Evolutionary conservation across 2,888 invertebrate genomes (phyloP), one percentile per base, ranked within the genome.

Genomic region (Dryococelus australis): DNA sequence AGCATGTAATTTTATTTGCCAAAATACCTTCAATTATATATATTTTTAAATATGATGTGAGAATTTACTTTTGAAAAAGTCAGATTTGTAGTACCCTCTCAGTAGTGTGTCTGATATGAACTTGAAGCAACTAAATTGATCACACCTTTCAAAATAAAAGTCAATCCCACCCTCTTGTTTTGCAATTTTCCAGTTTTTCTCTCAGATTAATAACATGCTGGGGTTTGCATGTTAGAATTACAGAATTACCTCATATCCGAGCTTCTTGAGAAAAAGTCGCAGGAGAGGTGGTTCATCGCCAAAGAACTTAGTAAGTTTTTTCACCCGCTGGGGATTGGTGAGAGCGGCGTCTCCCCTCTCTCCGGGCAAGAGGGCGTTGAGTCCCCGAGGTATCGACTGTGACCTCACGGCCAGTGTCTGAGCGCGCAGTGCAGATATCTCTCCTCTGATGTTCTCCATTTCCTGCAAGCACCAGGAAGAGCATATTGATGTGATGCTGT

Each of bases 261-360:
- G 94, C 93, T 97, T 97, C 93, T 97, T 96, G 87, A 98, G 94
- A 93, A 98, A 98, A 88, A 98, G 94, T 92, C 98, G 94, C 93
- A 98, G 95, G 89, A 98, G 94, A 16, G 98, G 98, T 51, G 98
- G 98, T 92, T 98, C 98, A 92, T 97, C 97, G 43, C 98, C 98
- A 93, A 98, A 98, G 94, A 98, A 98, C 94, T 97, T 97, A 88
- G 97, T 98, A 89, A 98, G 94, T 90, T 98, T 96, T 92, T 97
- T 97, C 28, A 98, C 97, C 88, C 97, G 94, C 89, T 96, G 96
- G 0, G 98, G 98, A 93, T 98, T 97, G 90, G 97, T 96, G 91
- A 98, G 94, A 86, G 96, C 95, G 90, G 95, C 95, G 47, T 86
- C 86, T 16, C 86, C 79, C 16, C 86, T 86, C 13, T 65, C 86